Conservation (phyloP, 2,888 invertebrate genomes). For the Tridacna crocea region DNA sequence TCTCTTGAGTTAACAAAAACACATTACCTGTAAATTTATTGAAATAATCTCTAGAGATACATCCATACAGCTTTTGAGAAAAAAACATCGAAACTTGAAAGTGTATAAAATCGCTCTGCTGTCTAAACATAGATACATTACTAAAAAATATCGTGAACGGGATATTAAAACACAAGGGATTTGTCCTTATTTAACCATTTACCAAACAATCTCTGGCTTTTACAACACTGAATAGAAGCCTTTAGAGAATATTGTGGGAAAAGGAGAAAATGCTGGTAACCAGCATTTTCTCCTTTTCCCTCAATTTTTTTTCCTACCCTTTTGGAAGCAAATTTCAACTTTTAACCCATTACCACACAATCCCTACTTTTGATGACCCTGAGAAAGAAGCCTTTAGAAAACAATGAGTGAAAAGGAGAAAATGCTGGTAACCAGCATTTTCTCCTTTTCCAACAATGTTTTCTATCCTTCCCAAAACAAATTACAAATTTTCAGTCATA, state of each 20-base stretch:
- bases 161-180: too few relatives aligned
- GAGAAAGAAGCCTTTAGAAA: neutral
- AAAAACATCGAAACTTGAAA: too few relatives aligned
- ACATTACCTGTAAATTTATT: slow-evolving; percentile 61
- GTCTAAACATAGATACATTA: too few relatives aligned
- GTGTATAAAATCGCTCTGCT: too few relatives aligned
- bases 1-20: slow-evolving; percentile 75
- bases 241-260: neutral
- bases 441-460: neutral
- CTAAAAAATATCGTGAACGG: too few relatives aligned
- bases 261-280: neutral
- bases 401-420: neutral
- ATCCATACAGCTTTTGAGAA: neutral
- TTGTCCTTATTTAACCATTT: too few relatives aligned
- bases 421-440: neutral
- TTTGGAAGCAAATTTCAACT: neutral
- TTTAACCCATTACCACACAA: too few relatives aligned
- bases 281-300: neutral
- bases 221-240: too few relatives aligned
- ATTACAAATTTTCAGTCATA: too few relatives aligned
- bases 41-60: too few relatives aligned
- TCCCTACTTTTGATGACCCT: too few relatives aligned
- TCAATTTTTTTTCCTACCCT: neutral
- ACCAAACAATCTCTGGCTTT: too few relatives aligned
- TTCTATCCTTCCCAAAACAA: neutral